Conservation (phyloP, 2,888 invertebrate genomes). For the Nasonia oneida region DNA sequence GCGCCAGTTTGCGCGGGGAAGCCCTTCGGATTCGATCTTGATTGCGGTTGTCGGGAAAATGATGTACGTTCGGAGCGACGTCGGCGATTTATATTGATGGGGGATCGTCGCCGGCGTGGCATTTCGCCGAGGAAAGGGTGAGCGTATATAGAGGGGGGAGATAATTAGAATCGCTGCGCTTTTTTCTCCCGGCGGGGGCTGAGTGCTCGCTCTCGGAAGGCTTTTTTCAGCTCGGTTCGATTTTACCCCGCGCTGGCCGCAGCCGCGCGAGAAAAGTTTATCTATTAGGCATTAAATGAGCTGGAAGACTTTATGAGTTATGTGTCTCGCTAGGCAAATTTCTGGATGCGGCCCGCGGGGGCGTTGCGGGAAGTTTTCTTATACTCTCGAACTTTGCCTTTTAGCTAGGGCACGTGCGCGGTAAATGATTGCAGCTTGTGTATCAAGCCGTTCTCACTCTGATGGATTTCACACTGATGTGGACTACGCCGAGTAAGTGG, state of each 20-base stretch:
- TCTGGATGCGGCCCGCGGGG: neutral
- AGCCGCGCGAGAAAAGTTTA: neutral
- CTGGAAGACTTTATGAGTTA: slow-evolving; percentile 24
- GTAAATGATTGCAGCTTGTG: neutral
- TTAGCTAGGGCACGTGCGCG: neutral
- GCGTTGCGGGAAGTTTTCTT: neutral
- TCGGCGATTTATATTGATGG: slow-evolving; percentile 2
- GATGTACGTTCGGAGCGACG: slow-evolving; percentile 1
- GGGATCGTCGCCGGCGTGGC: neutral
- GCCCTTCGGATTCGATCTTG: slow-evolving; percentile 1
- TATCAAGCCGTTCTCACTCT: too few relatives aligned
- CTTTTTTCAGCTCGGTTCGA: neutral
- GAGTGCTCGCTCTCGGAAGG: neutral
- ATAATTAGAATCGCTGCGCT: neutral
- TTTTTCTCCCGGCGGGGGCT: neutral
- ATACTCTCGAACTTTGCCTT: slow-evolving; percentile 5
- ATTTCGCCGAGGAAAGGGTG: neutral
- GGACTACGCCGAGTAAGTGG: too few relatives aligned
- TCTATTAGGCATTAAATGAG: neutral
- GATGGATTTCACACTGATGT: too few relatives aligned
- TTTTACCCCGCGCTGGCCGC: neutral
- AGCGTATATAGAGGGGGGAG: neutral
- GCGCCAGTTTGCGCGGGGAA: neutral
- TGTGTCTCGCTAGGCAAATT: neutral
- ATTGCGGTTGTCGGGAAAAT: slow-evolving; percentile 19